Evolutionary conservation across 2,888 invertebrate genomes (phyloP), one percentile per base, ranked within the genome.

Genomic region (Tanytarsus gracilentus): DNA sequence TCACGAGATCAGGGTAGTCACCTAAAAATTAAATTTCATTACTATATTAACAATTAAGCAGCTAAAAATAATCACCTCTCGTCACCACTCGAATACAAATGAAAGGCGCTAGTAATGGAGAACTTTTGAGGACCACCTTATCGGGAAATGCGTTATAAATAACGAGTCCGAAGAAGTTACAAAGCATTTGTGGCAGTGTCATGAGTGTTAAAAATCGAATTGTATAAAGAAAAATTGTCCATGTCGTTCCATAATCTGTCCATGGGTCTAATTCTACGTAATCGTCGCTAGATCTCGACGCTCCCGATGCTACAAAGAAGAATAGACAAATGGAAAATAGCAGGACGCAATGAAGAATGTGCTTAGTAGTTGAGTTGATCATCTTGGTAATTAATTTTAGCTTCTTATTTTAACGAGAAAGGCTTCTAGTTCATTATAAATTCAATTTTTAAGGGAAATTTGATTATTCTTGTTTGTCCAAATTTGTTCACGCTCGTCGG

Each of bases 141-240:
- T 94, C 93, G 58, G 94, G 92, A 72, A 97, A 97, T 64, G 94
- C 91, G 77, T 96, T 96, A 74, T 92, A 96, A 65, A 91, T 78
- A 61, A 87, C 82, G 63, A 96, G 75, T 49, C 95, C 94, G 65
- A 86, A 79, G 73, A 92, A 90, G 71, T 90, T 90, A 29, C 29
- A 29, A 16, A 58, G 26, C 44, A 58, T 89, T 78, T 93, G 91
- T 21, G 94, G 94, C 70, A 94, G 77, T 61, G 93, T 89, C 60
- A 94, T 79, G 69, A 94, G 82, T 59, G 91, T 88, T 53, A 93
- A 76, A 63, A 86, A 79, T 66, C 93, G 79, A 65, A 94, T 71
- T 62, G 85, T 70, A 72, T 94, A 94, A 64, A 94, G 78, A 64
- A 84, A 75, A 63, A 85, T 71, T 62, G 91, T 81, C 67, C 85